phyloP scores from a whole-genome alignment of 2,113 vertebrate species.

The cattle (Bos taurus) region ARS-UCD2.0 NC_037330.1:52577001-52577500 shows the following conservation, averaged over 20 bases:
- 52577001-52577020: neutral
- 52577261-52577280: neutral
- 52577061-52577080: neutral
- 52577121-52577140: neutral
- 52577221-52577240: neutral
- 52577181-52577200: neutral
- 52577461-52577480: no score
- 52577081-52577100: neutral
- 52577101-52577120: neutral
- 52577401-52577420: no score
- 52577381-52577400: no score
- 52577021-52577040: neutral
- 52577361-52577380: no score
- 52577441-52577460: no score
- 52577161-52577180: neutral
- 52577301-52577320: neutral
- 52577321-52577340: neutral
- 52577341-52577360: no score
- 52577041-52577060: neutral
- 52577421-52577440: no score
- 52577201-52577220: neutral
- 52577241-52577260: neutral
- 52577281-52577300: neutral
- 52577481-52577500: no score
- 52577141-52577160: neutral